Percentiles rank a stretch among this genome's conserved stretches.
These are phyloP conservation scores for Eilema griseolum DNA, from an alignment of 2,888 invertebrate species.

Conservation along the genomic window DNA sequence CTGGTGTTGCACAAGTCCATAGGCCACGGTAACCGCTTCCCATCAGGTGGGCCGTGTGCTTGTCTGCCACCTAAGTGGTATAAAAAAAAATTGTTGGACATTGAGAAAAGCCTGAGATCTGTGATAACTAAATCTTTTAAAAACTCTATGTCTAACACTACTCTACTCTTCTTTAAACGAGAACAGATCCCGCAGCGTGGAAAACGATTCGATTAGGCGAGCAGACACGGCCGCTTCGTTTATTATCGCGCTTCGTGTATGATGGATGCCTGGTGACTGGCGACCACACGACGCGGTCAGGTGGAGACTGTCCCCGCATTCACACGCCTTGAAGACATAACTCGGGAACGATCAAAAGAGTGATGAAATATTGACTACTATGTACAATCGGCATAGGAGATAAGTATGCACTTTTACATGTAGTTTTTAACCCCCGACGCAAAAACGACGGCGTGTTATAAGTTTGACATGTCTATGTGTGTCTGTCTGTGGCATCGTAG, in stretches of 20 bases:
- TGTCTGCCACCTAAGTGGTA: too few relatives aligned
- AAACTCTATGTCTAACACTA: not conserved
- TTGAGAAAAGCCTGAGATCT: too few relatives aligned
- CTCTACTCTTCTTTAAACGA: slow-evolving; percentile 33
- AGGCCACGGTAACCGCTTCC: too few relatives aligned
- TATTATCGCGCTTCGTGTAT: slow-evolving; percentile 54
- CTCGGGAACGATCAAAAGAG: not conserved
- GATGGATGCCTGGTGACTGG: slow-evolving; percentile 57
- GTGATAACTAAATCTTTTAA: not conserved
- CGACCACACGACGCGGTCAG: slow-evolving; percentile 37
- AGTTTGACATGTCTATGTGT: too few relatives aligned
- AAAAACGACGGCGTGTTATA: too few relatives aligned
- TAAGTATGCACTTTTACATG: too few relatives aligned
- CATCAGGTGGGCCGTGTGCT: too few relatives aligned
- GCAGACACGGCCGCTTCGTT: slow-evolving; percentile 47
- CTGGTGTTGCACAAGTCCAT: too few relatives aligned
- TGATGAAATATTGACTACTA: not conserved
- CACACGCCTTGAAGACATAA: not conserved
- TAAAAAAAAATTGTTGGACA: too few relatives aligned
- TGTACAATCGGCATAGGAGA: not conserved
- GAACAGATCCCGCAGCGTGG: slow-evolving; percentile 54
- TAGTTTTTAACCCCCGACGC: too few relatives aligned
- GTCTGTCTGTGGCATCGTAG: too few relatives aligned
- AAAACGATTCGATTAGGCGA: slow-evolving; percentile 68
- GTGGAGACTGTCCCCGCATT: slow-evolving; percentile 15